These are phyloP conservation scores for Silvanus unidentatus DNA, from an alignment of 2,888 invertebrate species.

Conservation along the genomic window DNA sequence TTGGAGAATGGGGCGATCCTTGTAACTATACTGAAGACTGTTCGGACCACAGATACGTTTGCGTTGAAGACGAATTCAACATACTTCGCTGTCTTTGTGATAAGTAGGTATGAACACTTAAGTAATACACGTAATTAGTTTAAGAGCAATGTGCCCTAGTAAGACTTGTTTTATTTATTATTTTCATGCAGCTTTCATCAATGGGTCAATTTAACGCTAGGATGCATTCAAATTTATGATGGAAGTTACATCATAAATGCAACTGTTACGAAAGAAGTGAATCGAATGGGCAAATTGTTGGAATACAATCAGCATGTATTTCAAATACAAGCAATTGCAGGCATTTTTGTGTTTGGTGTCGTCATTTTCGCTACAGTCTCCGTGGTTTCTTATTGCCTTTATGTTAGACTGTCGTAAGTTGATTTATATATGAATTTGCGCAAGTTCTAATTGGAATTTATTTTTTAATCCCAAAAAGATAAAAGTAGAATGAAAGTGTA, in stretches of 20 bases:
- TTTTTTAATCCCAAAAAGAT: too few relatives aligned
- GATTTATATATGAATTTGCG: too few relatives aligned
- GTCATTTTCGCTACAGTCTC: not conserved
- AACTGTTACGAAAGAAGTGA: constrained; percentile 1
- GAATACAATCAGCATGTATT: constrained; percentile 3
- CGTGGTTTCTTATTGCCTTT: not conserved
- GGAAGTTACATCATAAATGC: constrained; percentile 3
- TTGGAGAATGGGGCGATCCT: constrained; percentile 5
- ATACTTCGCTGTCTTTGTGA: constrained; percentile 8
- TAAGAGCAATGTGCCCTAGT: not conserved
- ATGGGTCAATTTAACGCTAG: constrained; percentile 4
- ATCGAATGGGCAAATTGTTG: not conserved
- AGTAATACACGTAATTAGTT: not conserved
- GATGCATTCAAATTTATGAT: constrained; percentile 8
- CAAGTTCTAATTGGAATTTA: too few relatives aligned
- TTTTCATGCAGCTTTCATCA: constrained; percentile 5
- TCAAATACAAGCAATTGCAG: not conserved
- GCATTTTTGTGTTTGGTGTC: not conserved
- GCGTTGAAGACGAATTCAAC: constrained; percentile 3
- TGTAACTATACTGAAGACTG: constrained; percentile 10
- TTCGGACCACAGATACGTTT: constrained; percentile 8
- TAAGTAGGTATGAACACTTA: constrained; percentile 3
- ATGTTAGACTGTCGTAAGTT: not conserved
- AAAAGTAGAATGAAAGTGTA: too few relatives aligned
- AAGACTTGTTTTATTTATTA: not conserved